Percentiles rank a stretch among this genome's conserved stretches.
Evolutionary conservation across 2,888 invertebrate species (phyloP).

Genomic region (Stegana nigrithorax): DNA sequence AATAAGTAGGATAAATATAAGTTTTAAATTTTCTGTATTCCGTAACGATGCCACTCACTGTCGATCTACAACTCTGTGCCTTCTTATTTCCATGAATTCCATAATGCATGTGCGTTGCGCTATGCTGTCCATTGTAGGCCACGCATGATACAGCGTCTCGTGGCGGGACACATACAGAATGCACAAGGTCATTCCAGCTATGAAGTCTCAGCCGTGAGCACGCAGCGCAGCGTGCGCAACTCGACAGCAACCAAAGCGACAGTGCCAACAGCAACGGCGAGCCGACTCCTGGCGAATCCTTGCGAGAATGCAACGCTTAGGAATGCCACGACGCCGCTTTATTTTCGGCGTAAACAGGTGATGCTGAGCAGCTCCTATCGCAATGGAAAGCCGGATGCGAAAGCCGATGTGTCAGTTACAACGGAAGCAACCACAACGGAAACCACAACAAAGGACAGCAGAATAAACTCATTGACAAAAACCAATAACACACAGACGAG

Average conservation of each 20-base stretch:
- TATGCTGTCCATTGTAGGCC: constrained; percentile 52
- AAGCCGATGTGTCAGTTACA: constrained; percentile 15
- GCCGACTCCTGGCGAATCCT: too few species aligned
- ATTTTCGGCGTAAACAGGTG: constrained; percentile 7
- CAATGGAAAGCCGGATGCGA: constrained; percentile 24
- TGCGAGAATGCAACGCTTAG: constrained; percentile 15
- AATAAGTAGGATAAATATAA: neutral
- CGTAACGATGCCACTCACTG: neutral
- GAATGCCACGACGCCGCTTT: constrained; percentile 1
- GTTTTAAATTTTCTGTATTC: neutral
- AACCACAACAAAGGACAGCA: too few species aligned
- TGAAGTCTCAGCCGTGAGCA: constrained; percentile 55
- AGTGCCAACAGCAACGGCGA: constrained; percentile 1
- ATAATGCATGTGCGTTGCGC: neutral
- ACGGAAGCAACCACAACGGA: neutral
- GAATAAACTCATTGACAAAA: too few species aligned
- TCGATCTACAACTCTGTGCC: neutral
- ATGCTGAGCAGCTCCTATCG: constrained; percentile 54
- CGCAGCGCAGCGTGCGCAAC: constrained; percentile 47
- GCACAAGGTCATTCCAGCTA: constrained; percentile 57
- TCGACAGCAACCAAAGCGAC: constrained; percentile 14
- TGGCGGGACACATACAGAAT: constrained; percentile 76
- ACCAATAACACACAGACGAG: too few species aligned
- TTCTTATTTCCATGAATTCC: constrained; percentile 2
- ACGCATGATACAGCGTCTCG: constrained; percentile 75